phyloP scores from a whole-genome alignment of 2,113 vertebrate genomes.

The Charadrius vociferus region DNA sequence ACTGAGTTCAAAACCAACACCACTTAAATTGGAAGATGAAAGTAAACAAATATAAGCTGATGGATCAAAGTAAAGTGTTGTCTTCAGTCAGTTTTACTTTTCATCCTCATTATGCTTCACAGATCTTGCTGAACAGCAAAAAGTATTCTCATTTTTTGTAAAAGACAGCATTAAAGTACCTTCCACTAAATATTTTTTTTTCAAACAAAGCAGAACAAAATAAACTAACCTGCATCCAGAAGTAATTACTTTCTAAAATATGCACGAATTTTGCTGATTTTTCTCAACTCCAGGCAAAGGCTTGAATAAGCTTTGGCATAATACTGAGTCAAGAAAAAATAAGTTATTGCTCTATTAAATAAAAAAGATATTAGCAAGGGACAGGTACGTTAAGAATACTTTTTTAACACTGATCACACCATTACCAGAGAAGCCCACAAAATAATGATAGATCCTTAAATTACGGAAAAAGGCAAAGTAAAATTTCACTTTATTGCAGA shows the following conservation, averaged over 20 bases:
- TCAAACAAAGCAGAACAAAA: not conserved
- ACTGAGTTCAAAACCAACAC: not conserved
- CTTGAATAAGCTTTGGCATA: not conserved
- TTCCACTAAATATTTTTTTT: not conserved
- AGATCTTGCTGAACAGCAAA: not conserved
- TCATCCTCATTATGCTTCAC: not conserved
- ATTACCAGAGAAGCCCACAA: not conserved
- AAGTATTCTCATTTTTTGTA: not conserved
- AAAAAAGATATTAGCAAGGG: not conserved
- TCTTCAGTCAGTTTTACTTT: not conserved
- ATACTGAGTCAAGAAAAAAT: not conserved
- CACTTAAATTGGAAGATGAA: conserved; percentile 5
- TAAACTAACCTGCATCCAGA: not conserved
- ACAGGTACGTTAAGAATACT: not conserved
- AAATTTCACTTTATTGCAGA: not conserved
- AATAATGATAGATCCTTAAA: not conserved
- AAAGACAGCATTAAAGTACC: not conserved
- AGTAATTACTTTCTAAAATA: not conserved
- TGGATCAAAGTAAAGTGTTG: not conserved
- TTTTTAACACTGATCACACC: not conserved
- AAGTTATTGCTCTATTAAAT: not conserved
- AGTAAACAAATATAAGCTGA: not conserved
- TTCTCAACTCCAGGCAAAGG: not conserved
- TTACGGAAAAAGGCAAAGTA: not conserved
- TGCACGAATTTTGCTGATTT: not conserved